These are phyloP conservation scores for Parnassius apollo DNA, from an alignment of 2,888 invertebrate species.

Conservation along the genomic window DNA sequence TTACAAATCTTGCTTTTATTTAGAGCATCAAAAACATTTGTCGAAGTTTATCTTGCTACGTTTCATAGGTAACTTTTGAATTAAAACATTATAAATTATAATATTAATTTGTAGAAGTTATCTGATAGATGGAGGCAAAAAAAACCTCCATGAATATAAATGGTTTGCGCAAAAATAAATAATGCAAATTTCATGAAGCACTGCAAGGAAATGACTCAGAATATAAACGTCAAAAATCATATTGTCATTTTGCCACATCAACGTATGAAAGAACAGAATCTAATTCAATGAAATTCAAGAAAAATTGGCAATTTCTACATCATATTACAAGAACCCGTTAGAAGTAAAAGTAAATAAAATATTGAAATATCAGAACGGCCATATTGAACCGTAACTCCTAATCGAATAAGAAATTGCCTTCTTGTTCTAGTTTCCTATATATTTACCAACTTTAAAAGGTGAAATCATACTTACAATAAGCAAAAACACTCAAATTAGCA, in stretches of 20 bases:
- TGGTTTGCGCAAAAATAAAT: constrained; percentile 38
- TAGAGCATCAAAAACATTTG: too few relatives aligned
- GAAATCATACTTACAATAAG: constrained; percentile 65
- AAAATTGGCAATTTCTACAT: constrained; percentile 20
- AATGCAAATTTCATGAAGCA: constrained; percentile 31
- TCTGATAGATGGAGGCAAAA: background rate
- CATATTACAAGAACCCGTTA: constrained; percentile 24
- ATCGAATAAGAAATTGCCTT: constrained; percentile 32
- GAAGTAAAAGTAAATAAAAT: constrained; percentile 36
- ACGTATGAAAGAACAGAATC: constrained; percentile 46
- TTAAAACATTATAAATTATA: too few relatives aligned
- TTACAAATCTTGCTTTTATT: too few relatives aligned
- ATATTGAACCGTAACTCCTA: constrained; percentile 68
- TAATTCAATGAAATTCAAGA: constrained; percentile 14
- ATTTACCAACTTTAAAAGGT: constrained; percentile 28
- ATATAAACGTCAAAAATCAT: constrained; percentile 70
- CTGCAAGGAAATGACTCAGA: constrained; percentile 67
- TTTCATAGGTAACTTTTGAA: too few relatives aligned
- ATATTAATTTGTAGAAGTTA: too few relatives aligned
- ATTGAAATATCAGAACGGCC: constrained; percentile 68
- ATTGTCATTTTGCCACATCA: constrained; percentile 78
- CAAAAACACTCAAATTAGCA: constrained; percentile 63
- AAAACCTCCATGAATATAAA: constrained; percentile 6
- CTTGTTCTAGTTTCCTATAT: too few relatives aligned
- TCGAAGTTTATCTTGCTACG: too few relatives aligned